These are phyloP conservation scores for Pachymerium ferrugineum DNA, from an alignment of 2,888 invertebrate genomes.

Conservation along the genomic window DNA sequence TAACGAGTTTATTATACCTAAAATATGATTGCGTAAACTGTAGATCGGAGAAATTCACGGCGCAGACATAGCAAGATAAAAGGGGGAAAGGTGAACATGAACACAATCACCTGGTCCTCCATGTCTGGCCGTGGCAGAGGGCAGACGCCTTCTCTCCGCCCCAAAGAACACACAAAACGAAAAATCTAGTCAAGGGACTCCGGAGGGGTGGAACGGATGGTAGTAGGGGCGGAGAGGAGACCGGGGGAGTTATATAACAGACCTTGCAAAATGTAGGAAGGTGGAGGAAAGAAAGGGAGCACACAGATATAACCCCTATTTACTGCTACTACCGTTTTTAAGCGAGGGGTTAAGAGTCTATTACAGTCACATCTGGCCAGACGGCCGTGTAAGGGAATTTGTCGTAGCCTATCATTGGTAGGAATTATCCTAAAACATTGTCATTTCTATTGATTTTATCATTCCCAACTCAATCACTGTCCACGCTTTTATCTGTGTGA, in stretches of 20 bases:
- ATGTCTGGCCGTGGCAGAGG: constrained; percentile 8
- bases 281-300: neutral
- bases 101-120: neutral
- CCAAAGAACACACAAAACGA: constrained; percentile 8
- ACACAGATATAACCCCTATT: neutral
- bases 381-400: neutral
- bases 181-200: constrained; percentile 9
- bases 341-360: neutral
- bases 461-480: too few species aligned
- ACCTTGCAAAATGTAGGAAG: neutral
- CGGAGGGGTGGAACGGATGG: neutral
- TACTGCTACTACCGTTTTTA: neutral
- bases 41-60: neutral
- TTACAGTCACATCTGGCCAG: neutral
- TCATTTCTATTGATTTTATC: too few species aligned
- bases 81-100: neutral
- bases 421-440: too few species aligned
- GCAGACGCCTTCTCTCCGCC: constrained; percentile 5
- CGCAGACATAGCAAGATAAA: neutral
- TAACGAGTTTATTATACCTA: too few species aligned
- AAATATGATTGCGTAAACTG: too few species aligned
- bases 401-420: too few species aligned
- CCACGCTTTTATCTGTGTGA: too few species aligned
- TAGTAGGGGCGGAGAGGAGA: neutral
- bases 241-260: constrained; percentile 13